Base-by-base conservation (phyloP, 1,140 invertebrate genomes). In the Branchinecta lindahli region DNA sequence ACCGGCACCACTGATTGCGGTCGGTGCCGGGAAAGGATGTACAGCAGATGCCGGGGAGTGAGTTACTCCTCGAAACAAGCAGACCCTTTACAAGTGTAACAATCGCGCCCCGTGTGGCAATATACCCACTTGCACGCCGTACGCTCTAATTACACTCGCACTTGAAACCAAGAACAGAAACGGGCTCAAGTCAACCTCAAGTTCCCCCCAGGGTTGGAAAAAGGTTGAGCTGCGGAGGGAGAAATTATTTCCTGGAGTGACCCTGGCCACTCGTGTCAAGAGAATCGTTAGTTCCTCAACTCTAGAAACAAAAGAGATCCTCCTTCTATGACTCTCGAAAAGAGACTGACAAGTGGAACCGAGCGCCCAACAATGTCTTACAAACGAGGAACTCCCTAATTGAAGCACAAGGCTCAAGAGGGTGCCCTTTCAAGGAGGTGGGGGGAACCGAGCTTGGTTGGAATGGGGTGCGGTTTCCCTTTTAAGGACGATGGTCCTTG, bases 341-440 rank as follows among this genome's bases (percentile, higher is more conserved):
- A 61, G 52, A 61, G 18, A 61, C 52, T 61, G 52, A 61, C 12
- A 61, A 61, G 52, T 61, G 52, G 52, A 20, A 61, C 18, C 18
- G 12, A 61, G 52, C 52, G 52, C 52, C 52, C 52, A 61, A 61
- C 52, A 61, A 61, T 61, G 52, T 61, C 52, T 61, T 61, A 61
- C 52, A 61, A 61, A 61, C 52, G 52, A 61, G 52, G 52, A 61
- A 61, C 52, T 61, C 52, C 52, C 52, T 61, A 61, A 61, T 61
- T 61, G 52, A 61, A 61, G 52, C 52, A 20, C 52, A 20, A 61
- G 18, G 12, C 52, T 61, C 52, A 61, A 61, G 52, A 61, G 52
- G 18, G 18, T 15, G 52, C 12, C 52, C 52, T 61, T 61, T 6
- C 52, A 61, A 61, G 52, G 52, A 20, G 12, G 18, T 20, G 18